Evolutionary conservation across 2,797 vertebrate species (phyloP), one percentile per base, ranked within the genome.

Genomic region (Sebastes hubbsi): DNA sequence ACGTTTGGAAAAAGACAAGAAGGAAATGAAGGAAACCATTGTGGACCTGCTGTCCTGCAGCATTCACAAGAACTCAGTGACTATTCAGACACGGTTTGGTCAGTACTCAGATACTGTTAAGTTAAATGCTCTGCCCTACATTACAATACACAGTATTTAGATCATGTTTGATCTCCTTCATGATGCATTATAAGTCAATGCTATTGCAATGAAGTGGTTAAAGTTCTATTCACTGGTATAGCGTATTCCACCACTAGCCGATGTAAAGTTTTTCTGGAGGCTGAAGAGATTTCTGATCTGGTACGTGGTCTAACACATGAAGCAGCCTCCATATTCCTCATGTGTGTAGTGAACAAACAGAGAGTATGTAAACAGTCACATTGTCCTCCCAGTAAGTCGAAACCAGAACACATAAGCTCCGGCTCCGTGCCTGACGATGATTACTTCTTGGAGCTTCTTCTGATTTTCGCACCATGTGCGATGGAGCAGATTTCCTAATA

Each of bases 401-500:
- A 75, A n/a, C 42, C 81, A 77, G 84, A 90, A 90, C 87, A 91
- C 82, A 82, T 87, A 87, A 90, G 80, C 87, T 83, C 77, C 18
- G n/a, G 80, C 87, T 83, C 77, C 18, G 24, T 29, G 81, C 67
- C 77, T 87, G 75, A 88, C 58, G 83, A 62, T 83, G 87, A 89
- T 89, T 89, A 85, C 81, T 82, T 87, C 74, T 83, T 69, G 81
- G 80, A 83, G 81, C 72, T 18, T 79, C 38, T 66, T 80, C 71
- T 90, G 80, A 90, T 92, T 83, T 78, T 6, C 6, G 29, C 83
- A 80, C 83, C 88, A 90, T 84, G 89, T 91, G 88, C 65, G 80
- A 90, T 86, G 5, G 77, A 90, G 66, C 89, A 90, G 87, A 88
- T 91, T 91, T 80, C 72, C 74, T 73, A 79, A 90, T 81, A 89